A percentile compares a stretch with the other conserved stretches of the same genome.
phyloP scores from a whole-genome alignment of 1,140 invertebrate species.

The Alviniconcha marisindica region DNA sequence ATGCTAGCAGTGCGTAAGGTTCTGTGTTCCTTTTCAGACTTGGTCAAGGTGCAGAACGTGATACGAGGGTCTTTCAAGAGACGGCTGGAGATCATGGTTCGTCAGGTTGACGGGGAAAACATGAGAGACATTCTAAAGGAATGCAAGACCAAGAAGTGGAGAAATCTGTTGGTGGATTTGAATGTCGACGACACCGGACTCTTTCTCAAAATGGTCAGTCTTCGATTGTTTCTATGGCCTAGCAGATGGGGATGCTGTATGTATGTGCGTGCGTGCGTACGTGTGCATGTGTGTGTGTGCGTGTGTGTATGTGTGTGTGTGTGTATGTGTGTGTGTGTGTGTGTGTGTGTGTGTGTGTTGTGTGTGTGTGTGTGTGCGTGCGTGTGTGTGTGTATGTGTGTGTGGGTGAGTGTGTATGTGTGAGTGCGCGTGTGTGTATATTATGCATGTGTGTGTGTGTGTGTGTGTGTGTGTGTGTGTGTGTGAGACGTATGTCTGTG shows the following conservation, averaged over 20 bases:
- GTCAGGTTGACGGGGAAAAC: conserved; percentile 61
- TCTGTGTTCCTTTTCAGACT: conserved; percentile 58
- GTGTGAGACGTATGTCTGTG: too few species aligned
- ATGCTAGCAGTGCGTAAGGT: too few species aligned
- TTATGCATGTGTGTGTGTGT: conserved; percentile 12
- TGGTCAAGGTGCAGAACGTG: conserved; percentile 62
- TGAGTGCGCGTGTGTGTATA: conserved; percentile 22
- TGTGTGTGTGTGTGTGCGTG: too few species aligned
- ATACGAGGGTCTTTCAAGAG: conserved; percentile 45
- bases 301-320: conserved; percentile 3
- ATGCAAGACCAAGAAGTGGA: conserved; percentile 66
- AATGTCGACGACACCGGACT: conserved; percentile 60
- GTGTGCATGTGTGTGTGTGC: conserved; percentile 25
- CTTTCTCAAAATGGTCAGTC: conserved; percentile 71
- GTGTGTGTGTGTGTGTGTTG: not conserved
- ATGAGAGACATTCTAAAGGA: conserved; percentile 69
- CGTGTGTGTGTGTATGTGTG: conserved; percentile 12
- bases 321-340: conserved; percentile 11
- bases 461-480: not conserved
- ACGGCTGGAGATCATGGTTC: conserved; percentile 52
- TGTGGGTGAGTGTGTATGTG: conserved; percentile 8
- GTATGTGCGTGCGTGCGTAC: conserved; percentile 1
- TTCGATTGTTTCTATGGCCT: not conserved
- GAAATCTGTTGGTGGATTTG: conserved; percentile 69
- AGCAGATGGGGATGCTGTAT: not conserved